Percentiles rank a stretch among this genome's conserved stretches.
Conservation (phyloP, 2,888 invertebrate genomes). For the Epirrhoe alternata region DNA sequence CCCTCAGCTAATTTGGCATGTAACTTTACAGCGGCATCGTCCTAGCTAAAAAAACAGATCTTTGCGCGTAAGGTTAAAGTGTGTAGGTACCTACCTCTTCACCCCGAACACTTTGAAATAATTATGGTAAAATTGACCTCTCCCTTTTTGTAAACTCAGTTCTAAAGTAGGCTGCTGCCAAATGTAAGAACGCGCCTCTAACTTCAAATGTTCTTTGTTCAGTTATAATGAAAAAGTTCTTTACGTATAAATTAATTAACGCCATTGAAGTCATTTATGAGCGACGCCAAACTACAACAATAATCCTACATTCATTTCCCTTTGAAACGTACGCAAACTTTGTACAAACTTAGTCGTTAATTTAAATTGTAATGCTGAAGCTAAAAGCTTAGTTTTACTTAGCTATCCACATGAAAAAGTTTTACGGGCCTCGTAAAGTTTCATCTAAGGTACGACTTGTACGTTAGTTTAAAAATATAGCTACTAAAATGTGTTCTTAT, state of each 20-base stretch:
- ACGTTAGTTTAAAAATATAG: conserved; percentile 38
- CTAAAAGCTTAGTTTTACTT: conserved; percentile 38
- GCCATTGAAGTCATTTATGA: not conserved
- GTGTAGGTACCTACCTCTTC: too few relatives aligned
- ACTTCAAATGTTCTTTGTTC: not conserved
- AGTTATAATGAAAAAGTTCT: not conserved
- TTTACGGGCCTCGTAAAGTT: conserved; percentile 40
- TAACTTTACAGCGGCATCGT: too few relatives aligned
- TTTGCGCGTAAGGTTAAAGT: too few relatives aligned
- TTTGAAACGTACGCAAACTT: conserved; percentile 2
- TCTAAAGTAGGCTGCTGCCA: not conserved
- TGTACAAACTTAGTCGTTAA: conserved; percentile 23
- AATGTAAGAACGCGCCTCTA: not conserved
- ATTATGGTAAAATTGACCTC: too few relatives aligned
- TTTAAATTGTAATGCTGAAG: conserved; percentile 33
- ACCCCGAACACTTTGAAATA: too few relatives aligned
- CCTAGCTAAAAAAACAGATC: too few relatives aligned
- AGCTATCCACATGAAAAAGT: conserved; percentile 35
- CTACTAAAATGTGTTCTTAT: conserved; percentile 27
- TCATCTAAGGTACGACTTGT: conserved; percentile 29
- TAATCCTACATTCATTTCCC: not conserved
- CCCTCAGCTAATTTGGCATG: too few relatives aligned
- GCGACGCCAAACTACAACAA: not conserved
- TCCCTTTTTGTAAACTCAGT: too few relatives aligned
- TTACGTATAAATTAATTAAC: not conserved